Evolutionary conservation across 2,113 vertebrate species (phyloP), one percentile per base, ranked within the genome.

Genomic region (Leptobrachium ailaonicum): DNA sequence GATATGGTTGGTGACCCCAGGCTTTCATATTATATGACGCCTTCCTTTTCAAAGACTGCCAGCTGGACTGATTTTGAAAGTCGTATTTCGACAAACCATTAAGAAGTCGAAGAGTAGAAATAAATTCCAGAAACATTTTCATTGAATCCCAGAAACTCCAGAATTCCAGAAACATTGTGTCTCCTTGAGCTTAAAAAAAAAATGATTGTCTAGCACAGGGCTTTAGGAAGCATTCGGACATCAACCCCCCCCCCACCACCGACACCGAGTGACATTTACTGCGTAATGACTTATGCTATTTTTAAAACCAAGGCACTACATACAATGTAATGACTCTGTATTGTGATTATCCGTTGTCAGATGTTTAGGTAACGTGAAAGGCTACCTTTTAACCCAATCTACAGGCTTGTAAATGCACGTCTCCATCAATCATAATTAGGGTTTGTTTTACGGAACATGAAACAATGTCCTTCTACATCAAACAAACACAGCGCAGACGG

Each of bases 371-470:
- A 66, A 64, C 12, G 60, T 53, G 58, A 79, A 79, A 71, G 58
- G 77, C 77, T 73, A 66, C 77, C 77, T 72, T 72, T 73, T 72
- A 41, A 50, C 41, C 9, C 13, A 20, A 6, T 14, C 66, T 43
- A 41, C 50, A 14, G 40, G 58, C 43, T 41, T 60, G 11, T 53
- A 60, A 47, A 32, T 79, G 14, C 70, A 56, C 13, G 77, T 13
- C 77, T 64, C 58, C 66, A 71, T 79, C 68, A 66, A 79, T 79
- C 70, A 72, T 79, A 79, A 68, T 79, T 72, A 79, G 70, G 77
- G 69, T 72, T 79, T 79, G 77, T 79, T 79, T 72, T 72, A 64
- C 71, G 60, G 60, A 79, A 79, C 77, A 66, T 66, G 60, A 72
- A 72, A 62, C 45, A 79, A 72, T 72, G 77, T 66, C 76, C 66